Evolutionary conservation across 1,140 invertebrate genomes (phyloP).

Genomic region (Sesamia nonagrioides): DNA sequence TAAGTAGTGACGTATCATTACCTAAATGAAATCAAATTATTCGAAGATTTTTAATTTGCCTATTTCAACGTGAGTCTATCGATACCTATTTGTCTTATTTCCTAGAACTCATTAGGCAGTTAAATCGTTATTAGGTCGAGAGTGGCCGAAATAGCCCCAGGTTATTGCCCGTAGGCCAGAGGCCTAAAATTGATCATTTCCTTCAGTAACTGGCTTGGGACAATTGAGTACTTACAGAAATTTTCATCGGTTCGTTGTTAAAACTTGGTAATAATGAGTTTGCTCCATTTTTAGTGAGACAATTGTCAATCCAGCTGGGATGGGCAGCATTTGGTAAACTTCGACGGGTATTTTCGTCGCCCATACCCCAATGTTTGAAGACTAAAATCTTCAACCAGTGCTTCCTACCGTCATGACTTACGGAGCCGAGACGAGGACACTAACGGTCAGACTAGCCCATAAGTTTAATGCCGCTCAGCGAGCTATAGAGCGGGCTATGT

Average conservation of each 20-base stretch:
- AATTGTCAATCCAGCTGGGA: too few relatives aligned
- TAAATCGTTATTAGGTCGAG: background rate
- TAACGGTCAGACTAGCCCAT: too few relatives aligned
- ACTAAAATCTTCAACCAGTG: too few relatives aligned
- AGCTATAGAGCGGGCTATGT: too few relatives aligned
- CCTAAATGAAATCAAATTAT: too few relatives aligned
- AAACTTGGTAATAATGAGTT: background rate
- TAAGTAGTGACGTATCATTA: too few relatives aligned
- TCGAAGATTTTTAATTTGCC: background rate
- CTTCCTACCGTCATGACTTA: too few relatives aligned
- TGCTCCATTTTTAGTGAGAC: background rate
- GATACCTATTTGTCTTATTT: background rate
- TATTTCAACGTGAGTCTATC: background rate
- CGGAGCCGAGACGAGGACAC: too few relatives aligned
- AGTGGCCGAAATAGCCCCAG: background rate
- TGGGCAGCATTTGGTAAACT: too few relatives aligned
- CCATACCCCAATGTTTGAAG: too few relatives aligned
- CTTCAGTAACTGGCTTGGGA: background rate
- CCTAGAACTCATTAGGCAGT: background rate
- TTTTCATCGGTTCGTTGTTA: background rate
- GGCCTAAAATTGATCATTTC: background rate
- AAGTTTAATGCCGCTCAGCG: too few relatives aligned
- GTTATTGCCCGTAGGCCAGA: background rate
- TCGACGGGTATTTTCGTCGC: too few relatives aligned
- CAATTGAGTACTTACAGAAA: background rate